Base-by-base conservation (phyloP, 2,888 invertebrate genomes). In the Amiota minor region DNA sequence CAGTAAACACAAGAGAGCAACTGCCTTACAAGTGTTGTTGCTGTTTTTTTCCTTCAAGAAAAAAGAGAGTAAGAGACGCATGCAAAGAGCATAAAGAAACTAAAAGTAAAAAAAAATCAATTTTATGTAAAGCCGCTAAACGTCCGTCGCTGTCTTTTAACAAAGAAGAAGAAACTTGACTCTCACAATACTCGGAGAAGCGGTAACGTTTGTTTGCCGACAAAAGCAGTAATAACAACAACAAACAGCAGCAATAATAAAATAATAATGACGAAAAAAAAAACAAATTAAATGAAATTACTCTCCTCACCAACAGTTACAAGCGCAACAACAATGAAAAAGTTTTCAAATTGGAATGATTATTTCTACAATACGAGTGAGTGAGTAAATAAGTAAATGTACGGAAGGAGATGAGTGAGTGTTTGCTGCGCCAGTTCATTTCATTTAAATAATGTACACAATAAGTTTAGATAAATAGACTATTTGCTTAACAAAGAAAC, bases 81-180 rank as follows among this genome's bases (percentile, higher is more conserved):
- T 50, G 10, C 11, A 16, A 67, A 67, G 20, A 67, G 35, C 56
- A 11, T 61, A 49, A 67, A 18, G 14, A 50, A 45, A 61, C 6
- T 61, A 23, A 61, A 11, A 14, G 23, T 23, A 61, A 35, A 61
- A 64, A 64, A 64, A 64, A 64, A 64, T 64, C 64, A 64, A 64
- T 64, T 64, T 47, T 18, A 46, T 9, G 10, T n/a, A 64, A n/a
- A 45, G 64, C 64, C 46, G 64, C 64, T 47, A 64, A 64, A 20
- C 50, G 14, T 16, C 35, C 49, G 23, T n/a, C 46, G 47, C 46
- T 18, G 59, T 53, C 53, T 14, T 16, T 53, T 16, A 67, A 23
- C 50, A 50, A 35, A 35, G 16, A 49, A 50, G 20, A 50, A 49
- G 50, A 67, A 35, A 35, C 6, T 35, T 8, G 35, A 35, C 35